A percentile compares a stretch with the other conserved stretches of the same genome.
Evolutionary conservation across 2,113 vertebrate genomes (phyloP).

Genomic region (Burhinus bistriatus): DNA sequence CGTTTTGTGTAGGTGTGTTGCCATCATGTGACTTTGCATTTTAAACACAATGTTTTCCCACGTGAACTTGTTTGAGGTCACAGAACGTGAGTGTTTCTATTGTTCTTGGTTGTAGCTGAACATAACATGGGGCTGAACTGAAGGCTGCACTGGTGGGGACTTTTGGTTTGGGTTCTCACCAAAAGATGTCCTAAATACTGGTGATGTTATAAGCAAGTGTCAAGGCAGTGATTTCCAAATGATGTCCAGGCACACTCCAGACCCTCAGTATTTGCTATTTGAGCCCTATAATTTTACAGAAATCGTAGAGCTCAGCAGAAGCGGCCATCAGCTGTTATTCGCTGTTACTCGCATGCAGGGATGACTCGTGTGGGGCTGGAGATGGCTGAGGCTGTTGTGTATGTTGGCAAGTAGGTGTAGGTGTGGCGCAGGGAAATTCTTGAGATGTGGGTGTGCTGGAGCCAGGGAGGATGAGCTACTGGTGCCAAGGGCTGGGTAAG

Average conservation of each 20-base stretch:
- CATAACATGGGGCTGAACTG: accelerated
- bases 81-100: neutral
- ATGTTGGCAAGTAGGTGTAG: neutral
- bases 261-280: neutral
- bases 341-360: neutral
- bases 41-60: neutral
- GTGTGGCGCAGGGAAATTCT: neutral
- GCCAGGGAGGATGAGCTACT: accelerated
- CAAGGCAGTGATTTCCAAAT: neutral
- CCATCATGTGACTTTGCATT: neutral
- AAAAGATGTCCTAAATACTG: neutral
- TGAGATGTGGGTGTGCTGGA: neutral
- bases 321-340: accelerated
- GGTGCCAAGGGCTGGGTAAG: neutral
- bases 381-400: neutral
- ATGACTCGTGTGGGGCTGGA: neutral
- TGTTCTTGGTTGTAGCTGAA: accelerated
- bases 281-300: neutral
- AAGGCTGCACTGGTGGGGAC: neutral
- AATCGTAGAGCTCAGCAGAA: neutral
- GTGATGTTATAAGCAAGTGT: neutral
- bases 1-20: neutral
- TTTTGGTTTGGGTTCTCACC: neutral
- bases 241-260: neutral
- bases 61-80: neutral